Percentiles rank a stretch among this genome's conserved stretches.
Evolutionary conservation across 1,140 invertebrate genomes (phyloP).

Genomic region (Stegodyphus dumicola): DNA sequence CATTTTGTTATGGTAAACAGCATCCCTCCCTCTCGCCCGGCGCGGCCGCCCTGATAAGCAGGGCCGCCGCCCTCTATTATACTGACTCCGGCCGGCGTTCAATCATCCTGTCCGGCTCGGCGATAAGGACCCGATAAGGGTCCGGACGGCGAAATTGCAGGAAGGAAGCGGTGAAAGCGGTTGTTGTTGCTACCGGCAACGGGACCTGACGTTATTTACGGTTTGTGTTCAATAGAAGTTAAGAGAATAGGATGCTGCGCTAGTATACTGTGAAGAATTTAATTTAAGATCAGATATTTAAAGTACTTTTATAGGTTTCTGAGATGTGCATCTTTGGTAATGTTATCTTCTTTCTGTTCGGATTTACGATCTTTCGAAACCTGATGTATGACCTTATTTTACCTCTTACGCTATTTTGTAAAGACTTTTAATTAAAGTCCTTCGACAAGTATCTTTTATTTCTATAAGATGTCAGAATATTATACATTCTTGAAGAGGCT

Average conservation of each 20-base stretch:
- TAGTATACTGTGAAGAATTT: not conserved
- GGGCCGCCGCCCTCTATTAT: conserved; percentile 25
- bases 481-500: too few species aligned
- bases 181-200: conserved; percentile 57
- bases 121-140: conserved; percentile 36
- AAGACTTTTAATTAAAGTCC: too few species aligned
- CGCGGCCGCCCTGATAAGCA: conserved; percentile 25
- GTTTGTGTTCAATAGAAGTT: not conserved
- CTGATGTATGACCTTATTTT: too few species aligned
- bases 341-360: too few species aligned
- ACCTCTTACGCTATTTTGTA: too few species aligned
- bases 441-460: too few species aligned
- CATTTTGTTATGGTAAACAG: conserved; percentile 61
- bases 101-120: conserved; percentile 56
- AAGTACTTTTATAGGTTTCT: not conserved
- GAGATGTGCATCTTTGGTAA: not conserved
- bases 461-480: too few species aligned
- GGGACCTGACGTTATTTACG: not conserved
- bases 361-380: too few species aligned
- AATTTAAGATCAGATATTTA: conserved; percentile 14
- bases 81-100: conserved; percentile 39
- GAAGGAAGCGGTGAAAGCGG: conserved; percentile 60
- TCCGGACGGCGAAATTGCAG: conserved; percentile 55
- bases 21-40: conserved; percentile 12
- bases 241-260: not conserved